Evolutionary conservation across 1,140 invertebrate species (phyloP), one percentile per base, ranked within the genome.

Genomic region (Aphelenchoides fujianensis): DNA sequence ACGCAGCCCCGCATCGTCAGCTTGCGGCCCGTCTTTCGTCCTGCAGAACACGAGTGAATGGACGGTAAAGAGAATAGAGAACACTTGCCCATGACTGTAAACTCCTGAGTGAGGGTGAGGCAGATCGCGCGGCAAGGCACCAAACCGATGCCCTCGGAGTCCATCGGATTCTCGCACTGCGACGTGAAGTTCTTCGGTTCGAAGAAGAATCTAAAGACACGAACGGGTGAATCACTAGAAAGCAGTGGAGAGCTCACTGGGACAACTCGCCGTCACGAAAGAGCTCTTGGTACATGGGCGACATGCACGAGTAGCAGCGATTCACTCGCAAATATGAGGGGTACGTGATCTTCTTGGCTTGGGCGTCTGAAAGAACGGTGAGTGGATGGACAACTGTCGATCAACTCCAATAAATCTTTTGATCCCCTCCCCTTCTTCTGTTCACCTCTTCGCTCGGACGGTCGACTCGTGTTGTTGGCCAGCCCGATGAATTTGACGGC

Each of bases 1-100:
- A 78, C 70, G 64, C 75, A 77, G 12, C 75, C 75, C 27, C 75
- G 76, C 75, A 77, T 77, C 34, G 73, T 81, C 36, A 77, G 28
- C 32, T 63, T 53, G 55, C 69, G 62, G 75, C 75, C 75, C 63
- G 75, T 80, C 37, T 77, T 77, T 2, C 75, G 64, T 3, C 75
- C 75, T 77, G 23, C 62, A 64, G 5, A 64, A 36, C 3, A 32
- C 5, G 3, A 23, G 9, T 64, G 5, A 64, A 64, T 9, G 34
- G 34, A 3, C n/a, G 5, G 27, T 9, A 3, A 69, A 70, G 28
- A 34, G 1, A n/a, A n/a, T n/a, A n/a, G n/a, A n/a, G n/a, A n/a
- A n/a, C n/a, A n/a, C 78, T 32, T 59, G 79, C 74, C 74, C 75
- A 76, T 76, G 31, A 77, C 64, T 31, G 68, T 63, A 69, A 77